Base-by-base conservation (phyloP, 2,888 invertebrate species). In the Parnassius mnemosyne region DNA sequence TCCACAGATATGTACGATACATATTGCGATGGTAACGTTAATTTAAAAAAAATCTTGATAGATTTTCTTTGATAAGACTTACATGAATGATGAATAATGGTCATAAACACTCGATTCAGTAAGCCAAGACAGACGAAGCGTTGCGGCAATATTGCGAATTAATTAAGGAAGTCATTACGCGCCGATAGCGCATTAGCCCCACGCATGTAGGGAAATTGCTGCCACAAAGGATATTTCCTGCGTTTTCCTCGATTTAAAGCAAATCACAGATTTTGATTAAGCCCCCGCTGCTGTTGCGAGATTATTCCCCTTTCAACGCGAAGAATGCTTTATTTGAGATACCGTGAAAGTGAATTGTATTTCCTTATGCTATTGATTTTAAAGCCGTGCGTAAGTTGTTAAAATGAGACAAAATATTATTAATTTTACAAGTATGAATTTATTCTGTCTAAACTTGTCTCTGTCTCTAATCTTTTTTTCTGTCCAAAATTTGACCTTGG, bases 181-280 rank as follows among this genome's bases (percentile, higher is more conserved):
- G 76, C 82, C 88, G 88, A 90, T 89, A 87, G 83, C 86, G 83
- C 83, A 89, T 89, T 87, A 87, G 83, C 82, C 80, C 77, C 87
- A 88, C 89, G 89, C 89, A 87, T 82, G 87, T 80, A 77, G 84
- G 88, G 86, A 90, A 91, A 90, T 89, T 88, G 85, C 83, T 86
- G 79, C 75, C 88, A 89, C 91, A 91, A 90, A 87, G 84, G 87
- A 87, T 88, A 88, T 90, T 88, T 89, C 91, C 91, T 88, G 87
- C 89, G 89, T 89, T 90, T 91, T 90, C 89, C 87, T 84, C 84
- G 89, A 89, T 91, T 90, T 91, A 91, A 90, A 91, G 89, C 90
- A 89, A 90, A 90, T 89, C 91, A 84, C 84, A 82, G 88, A 89
- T 90, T 90, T 86, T 91, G 91, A 90, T 91, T 90, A 90, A 90